These are phyloP conservation scores for Zapornia atra DNA, from an alignment of 2,113 vertebrate species.

Conservation along the genomic window DNA sequence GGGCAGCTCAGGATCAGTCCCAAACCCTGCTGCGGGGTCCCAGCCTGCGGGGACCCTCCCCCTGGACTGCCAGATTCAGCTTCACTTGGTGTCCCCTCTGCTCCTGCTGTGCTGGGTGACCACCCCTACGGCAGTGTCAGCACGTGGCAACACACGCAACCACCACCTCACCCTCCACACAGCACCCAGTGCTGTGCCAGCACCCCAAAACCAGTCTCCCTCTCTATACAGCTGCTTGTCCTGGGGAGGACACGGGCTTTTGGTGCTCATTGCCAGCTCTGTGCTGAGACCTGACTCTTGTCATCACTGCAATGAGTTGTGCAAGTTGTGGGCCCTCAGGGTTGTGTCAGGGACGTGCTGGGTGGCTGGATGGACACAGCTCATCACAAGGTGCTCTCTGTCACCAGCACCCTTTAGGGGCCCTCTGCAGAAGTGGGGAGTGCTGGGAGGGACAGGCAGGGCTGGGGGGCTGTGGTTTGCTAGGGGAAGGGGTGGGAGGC, in stretches of 20 bases:
- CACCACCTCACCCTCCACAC: background rate
- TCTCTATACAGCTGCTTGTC: background rate
- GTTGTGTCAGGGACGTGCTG: background rate
- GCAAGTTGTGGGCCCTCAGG: too few species aligned
- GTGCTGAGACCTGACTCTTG: background rate
- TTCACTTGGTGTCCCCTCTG: background rate
- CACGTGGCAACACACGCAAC: background rate
- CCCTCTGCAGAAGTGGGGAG: background rate
- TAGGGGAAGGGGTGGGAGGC: background rate
- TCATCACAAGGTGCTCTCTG: background rate
- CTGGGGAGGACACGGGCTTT: accelerated
- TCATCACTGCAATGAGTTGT: background rate
- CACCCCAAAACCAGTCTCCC: background rate
- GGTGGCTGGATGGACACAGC: background rate
- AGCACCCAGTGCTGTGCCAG: accelerated
- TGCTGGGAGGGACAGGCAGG: background rate
- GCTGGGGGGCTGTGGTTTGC: background rate
- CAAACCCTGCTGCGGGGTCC: background rate
- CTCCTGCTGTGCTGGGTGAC: accelerated
- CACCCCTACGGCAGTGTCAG: background rate
- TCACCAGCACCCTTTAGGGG: background rate
- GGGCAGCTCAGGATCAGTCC: background rate
- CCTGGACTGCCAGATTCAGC: background rate
- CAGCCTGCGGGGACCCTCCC: too few species aligned
- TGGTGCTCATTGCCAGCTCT: background rate